phyloP scores from a whole-genome alignment of 2,888 invertebrate species.

The Caenorhabditis sp. region DNA sequence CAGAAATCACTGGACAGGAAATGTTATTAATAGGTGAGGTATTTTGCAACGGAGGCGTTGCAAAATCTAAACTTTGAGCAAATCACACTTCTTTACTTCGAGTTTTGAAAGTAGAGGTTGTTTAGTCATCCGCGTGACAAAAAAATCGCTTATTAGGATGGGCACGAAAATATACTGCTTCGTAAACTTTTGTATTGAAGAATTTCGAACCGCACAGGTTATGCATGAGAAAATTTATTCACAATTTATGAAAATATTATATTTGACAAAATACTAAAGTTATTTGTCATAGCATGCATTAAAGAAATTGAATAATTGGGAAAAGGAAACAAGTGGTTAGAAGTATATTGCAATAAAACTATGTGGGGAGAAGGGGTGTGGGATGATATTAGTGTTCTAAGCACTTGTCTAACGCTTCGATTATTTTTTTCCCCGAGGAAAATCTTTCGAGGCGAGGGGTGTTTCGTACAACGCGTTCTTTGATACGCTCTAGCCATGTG shows the following conservation, averaged over 20 bases:
- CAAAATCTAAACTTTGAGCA: no score
- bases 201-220: no score
- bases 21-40: not conserved
- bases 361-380: not conserved
- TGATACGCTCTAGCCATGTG: conserved; percentile 35
- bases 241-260: conserved; percentile 10
- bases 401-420: conserved; percentile 40
- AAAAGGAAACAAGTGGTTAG: not conserved
- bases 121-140: no score
- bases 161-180: no score
- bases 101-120: no score
- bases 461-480: conserved; percentile 29
- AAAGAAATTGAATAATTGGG: not conserved
- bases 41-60: no score
- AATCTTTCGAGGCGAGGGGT: conserved; percentile 41
- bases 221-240: conserved; percentile 11
- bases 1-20: not conserved
- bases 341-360: not conserved
- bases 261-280: not conserved
- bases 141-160: no score
- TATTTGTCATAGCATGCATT: not conserved
- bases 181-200: no score
- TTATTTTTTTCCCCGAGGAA: conserved; percentile 65
- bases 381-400: not conserved
- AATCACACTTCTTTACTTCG: no score